A percentile compares a stretch with the other conserved stretches of the same genome.
These are phyloP conservation scores for Lamprologus callipterus DNA, from an alignment of 2,113 vertebrate species.

Conservation along the genomic window DNA sequence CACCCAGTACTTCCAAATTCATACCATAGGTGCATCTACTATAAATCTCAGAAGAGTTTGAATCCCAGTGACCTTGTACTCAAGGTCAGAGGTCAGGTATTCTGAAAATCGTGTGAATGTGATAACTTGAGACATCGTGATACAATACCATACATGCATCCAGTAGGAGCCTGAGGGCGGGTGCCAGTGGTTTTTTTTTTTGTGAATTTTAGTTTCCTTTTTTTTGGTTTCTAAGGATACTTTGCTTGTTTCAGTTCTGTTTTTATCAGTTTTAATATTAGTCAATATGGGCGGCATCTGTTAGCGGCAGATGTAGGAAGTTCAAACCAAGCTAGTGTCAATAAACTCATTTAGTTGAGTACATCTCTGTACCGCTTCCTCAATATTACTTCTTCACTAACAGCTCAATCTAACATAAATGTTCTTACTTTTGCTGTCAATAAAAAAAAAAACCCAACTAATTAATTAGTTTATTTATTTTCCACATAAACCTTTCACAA, in stretches of 20 bases:
- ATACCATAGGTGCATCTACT: neutral
- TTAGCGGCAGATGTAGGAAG: neutral
- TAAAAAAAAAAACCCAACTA: accelerated
- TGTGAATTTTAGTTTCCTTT: neutral
- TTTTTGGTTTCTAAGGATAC: neutral
- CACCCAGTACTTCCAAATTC: neutral
- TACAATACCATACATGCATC: neutral
- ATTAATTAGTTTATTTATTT: neutral
- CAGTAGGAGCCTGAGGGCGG: neutral
- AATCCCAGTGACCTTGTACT: neutral
- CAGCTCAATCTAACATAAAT: neutral
- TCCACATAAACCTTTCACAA: neutral
- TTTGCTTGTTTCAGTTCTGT: neutral
- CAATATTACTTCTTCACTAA: neutral
- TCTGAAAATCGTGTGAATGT: neutral
- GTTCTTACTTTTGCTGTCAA: neutral
- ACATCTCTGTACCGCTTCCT: neutral
- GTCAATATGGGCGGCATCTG: neutral
- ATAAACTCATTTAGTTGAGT: neutral
- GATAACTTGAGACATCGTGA: neutral
- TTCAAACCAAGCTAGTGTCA: neutral
- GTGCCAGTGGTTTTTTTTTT: accelerated
- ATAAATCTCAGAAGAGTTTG: neutral
- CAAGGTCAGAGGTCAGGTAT: neutral
- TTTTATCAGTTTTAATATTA: neutral